Base-by-base conservation (phyloP, 2,113 vertebrate species). In the Microtus richardsoni region DNA sequence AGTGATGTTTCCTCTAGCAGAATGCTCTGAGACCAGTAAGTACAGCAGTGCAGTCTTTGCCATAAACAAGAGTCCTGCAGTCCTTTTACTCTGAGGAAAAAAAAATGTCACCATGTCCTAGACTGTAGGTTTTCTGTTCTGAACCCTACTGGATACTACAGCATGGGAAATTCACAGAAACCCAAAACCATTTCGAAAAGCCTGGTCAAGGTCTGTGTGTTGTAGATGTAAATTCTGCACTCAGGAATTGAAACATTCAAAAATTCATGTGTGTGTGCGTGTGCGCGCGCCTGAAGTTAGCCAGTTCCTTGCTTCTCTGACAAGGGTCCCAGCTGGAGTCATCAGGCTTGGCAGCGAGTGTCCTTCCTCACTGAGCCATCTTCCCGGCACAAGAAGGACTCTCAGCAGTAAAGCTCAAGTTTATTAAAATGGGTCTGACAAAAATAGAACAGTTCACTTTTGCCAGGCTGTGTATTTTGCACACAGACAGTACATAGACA, bases 391-490 rank as follows among this genome's bases (percentile, higher is more conserved):
- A 84, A 19, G 33, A 41, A 47, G 5, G n/a, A 58, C 24, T 78
- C 79, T 62, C 41, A 91, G 74, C 74, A 96, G 75, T 70, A 75
- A 66, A 87, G 73, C 3, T 89, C 58, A 80, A 44, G 47, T 97
- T 97, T 97, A 96, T 97, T 97, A 93, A 88, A 93, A 91, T 30
- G 77, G 47, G 41, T 7, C 26, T 58, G 36, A 39, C 88, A 70
- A 87, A 52, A 24, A 88, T 1, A 39, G 33, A 4, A 47, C 80
- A 82, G 33, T 47, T 7, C 19, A 33, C 91, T 33, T 68, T 39
- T 52, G 75, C 39, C 5, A 8, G 26, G n/a, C 4, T 47, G 5
- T 41, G 22, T 16, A 41, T 68, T 91, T 16, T 60, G 7, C n/a
- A 1, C 54, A 60, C 3, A 17, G 54, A 91, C 14, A 68, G 54